Conservation (phyloP, 2,888 invertebrate species). For the Xestia sexstrigata region DNA sequence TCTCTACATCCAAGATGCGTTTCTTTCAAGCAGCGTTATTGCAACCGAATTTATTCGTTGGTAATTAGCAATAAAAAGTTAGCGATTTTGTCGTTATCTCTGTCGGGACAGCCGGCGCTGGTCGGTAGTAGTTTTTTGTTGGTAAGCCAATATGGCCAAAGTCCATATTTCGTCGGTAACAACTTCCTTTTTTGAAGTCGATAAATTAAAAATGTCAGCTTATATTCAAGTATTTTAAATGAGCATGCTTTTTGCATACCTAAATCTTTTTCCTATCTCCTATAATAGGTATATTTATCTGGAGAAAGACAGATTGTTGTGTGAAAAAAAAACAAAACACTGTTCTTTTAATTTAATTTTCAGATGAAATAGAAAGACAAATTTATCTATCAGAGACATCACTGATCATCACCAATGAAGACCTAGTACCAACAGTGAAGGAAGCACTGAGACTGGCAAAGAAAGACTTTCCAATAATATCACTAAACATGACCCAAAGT, state of each 20-base stretch:
- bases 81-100: too few relatives aligned
- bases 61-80: too few relatives aligned
- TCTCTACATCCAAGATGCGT: too few relatives aligned
- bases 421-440: slow-evolving; percentile 87
- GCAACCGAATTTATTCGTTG: too few relatives aligned
- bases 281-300: neutral
- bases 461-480: slow-evolving; percentile 88
- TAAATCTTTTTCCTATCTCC: neutral
- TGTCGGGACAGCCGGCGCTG: too few relatives aligned
- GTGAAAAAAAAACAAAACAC: neutral
- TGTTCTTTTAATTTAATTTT: slow-evolving; percentile 60
- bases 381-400: slow-evolving; percentile 90
- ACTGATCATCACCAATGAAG: slow-evolving; percentile 90
- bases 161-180: neutral
- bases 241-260: neutral
- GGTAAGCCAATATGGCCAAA: neutral
- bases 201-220: neutral
- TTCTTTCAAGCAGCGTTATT: too few relatives aligned
- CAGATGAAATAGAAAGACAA: slow-evolving; percentile 93
- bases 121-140: neutral
- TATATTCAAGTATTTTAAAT: neutral
- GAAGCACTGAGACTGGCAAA: slow-evolving; percentile 86
- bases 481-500: slow-evolving; percentile 70
- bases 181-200: neutral
- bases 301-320: neutral